Conservation (phyloP, 1,140 invertebrate genomes). For the Drosophila ironensis region DNA sequence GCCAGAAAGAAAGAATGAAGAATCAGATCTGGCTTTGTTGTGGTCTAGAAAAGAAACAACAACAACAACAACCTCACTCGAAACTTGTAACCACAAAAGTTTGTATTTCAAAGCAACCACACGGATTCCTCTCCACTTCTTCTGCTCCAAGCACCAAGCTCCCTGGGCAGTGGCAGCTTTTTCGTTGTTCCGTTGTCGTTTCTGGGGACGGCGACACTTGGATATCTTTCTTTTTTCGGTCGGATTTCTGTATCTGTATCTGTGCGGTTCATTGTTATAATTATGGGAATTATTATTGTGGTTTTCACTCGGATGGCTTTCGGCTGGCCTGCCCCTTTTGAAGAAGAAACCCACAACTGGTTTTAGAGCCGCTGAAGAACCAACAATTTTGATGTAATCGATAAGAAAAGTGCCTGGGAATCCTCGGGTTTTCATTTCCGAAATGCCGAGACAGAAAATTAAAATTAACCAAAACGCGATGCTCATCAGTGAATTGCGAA, state of each 20-base stretch:
- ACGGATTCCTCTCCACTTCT: constrained; percentile 24
- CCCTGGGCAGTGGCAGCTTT: too few species aligned
- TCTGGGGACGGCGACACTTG: constrained; percentile 60
- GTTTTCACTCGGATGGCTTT: constrained; percentile 66
- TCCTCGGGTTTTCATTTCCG: constrained; percentile 1
- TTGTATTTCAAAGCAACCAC: constrained; percentile 73
- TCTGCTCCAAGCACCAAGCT: too few species aligned
- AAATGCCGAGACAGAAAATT: constrained; percentile 47
- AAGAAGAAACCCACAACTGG: constrained; percentile 36
- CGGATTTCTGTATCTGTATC: constrained; percentile 54
- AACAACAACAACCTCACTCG: too few species aligned
- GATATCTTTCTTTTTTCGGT: constrained; percentile 58
- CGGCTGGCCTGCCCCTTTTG: constrained; percentile 23
- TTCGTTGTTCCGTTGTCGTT: constrained; percentile 36
- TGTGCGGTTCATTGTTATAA: constrained; percentile 70
- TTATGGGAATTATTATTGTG: constrained; percentile 79
- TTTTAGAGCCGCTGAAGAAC: constrained; percentile 32
- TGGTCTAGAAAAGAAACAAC: constrained; percentile 57
- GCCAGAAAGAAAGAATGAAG: constrained; percentile 23
- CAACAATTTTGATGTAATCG: constrained; percentile 48
- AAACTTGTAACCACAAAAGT: constrained; percentile 74
- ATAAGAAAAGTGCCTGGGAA: constrained; percentile 51
- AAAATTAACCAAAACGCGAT: not conserved
- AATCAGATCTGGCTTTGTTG: constrained; percentile 40
- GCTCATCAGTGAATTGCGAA: constrained; percentile 34